Evolutionary conservation across 1,140 invertebrate genomes (phyloP).

Genomic region (Musca vetustissima): DNA sequence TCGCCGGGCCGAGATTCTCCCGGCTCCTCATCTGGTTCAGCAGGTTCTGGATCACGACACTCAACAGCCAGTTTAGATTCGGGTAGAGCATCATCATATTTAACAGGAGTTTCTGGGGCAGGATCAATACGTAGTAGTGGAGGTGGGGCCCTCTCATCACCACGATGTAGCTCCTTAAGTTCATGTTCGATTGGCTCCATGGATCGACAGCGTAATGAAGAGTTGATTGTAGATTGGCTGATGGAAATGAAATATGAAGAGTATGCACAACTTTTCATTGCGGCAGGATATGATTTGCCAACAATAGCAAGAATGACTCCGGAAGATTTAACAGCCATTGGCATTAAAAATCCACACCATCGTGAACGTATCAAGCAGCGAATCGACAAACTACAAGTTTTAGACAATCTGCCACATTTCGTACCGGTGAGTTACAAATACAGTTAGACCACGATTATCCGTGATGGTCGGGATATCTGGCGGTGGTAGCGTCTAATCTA

Average conservation of each 20-base stretch:
- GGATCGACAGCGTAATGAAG: constrained; percentile 65
- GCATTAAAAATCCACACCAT: constrained; percentile 97
- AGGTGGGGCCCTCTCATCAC: constrained; percentile 58
- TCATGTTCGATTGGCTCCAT: constrained; percentile 77
- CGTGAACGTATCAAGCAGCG: constrained; percentile 94
- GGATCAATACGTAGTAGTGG: constrained; percentile 42
- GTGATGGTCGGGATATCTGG: too few species aligned
- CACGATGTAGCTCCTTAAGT: constrained; percentile 65
- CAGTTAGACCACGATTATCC: too few species aligned
- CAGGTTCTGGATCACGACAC: constrained; percentile 75
- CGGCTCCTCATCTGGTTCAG: constrained; percentile 80
- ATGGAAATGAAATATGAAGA: constrained; percentile 94
- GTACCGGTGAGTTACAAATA: constrained; percentile 79
- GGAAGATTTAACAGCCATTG: constrained; percentile 83
- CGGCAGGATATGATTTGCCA: constrained; percentile 95
- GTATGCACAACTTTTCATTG: constrained; percentile 90
- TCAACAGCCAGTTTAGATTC: constrained; percentile 91
- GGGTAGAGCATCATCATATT: constrained; percentile 76
- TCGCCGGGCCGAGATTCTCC: constrained; percentile 87
- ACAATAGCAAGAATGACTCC: constrained; percentile 98
- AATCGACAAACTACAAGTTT: constrained; percentile 91
- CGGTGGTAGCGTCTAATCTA: too few species aligned
- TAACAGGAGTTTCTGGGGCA: constrained; percentile 56
- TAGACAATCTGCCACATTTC: constrained; percentile 90
- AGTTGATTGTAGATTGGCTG: constrained; percentile 93